A percentile compares a stretch with the other conserved stretches of the same genome.
Evolutionary conservation across 1,140 invertebrate species (phyloP).

Genomic region (Neodiprion fabricii): DNA sequence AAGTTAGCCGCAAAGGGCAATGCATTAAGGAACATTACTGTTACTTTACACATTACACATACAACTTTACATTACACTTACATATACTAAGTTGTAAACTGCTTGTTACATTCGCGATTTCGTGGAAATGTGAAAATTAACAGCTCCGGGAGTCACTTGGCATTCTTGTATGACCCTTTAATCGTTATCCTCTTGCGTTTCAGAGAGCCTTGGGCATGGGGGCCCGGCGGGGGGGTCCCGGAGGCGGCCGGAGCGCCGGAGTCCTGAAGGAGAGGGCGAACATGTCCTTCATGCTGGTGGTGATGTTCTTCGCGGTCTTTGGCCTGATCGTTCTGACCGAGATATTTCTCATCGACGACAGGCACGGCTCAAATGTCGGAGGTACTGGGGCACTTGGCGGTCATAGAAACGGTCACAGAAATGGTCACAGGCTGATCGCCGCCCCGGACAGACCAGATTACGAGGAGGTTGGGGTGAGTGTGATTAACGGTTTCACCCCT

Average conservation of each 20-base stretch:
- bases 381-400: slow-evolving; percentile 56
- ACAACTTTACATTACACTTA: too few relatives aligned
- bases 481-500: not conserved
- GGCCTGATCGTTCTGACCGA: slow-evolving; percentile 84
- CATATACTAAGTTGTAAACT: too few relatives aligned
- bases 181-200: not conserved
- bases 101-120: too few relatives aligned
- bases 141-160: too few relatives aligned
- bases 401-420: slow-evolving; percentile 55
- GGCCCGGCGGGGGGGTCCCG: slow-evolving; percentile 26
- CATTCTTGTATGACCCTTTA: too few relatives aligned
- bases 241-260: slow-evolving; percentile 58
- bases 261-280: slow-evolving; percentile 74
- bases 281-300: slow-evolving; percentile 86
- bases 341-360: slow-evolving; percentile 77
- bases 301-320: slow-evolving; percentile 90
- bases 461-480: slow-evolving; percentile 58
- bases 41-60: too few relatives aligned
- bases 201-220: slow-evolving; percentile 3
- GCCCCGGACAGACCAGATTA: slow-evolving; percentile 59
- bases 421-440: slow-evolving; percentile 49
- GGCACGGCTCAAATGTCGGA: slow-evolving; percentile 52
- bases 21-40: too few relatives aligned
- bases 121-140: too few relatives aligned
- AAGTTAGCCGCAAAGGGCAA: too few relatives aligned